These are phyloP conservation scores for Apteryx owenii DNA, from an alignment of 2,113 vertebrate genomes.

Conservation along the genomic window DNA sequence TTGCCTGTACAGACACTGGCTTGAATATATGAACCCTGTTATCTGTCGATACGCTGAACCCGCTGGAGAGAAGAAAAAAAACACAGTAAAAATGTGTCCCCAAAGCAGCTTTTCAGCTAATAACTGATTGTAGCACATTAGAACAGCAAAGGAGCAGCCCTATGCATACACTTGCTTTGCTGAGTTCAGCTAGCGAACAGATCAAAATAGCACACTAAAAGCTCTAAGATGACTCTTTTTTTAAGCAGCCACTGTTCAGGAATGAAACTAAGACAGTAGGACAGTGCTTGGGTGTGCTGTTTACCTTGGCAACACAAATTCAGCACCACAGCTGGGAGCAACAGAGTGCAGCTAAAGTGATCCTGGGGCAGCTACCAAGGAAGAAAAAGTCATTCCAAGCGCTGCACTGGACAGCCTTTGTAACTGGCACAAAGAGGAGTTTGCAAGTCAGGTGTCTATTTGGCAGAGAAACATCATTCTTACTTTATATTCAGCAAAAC, in stretches of 20 bases:
- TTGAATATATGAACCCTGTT: constrained; percentile 98
- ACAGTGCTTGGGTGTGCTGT: constrained; percentile 48
- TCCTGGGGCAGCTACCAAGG: constrained; percentile 65
- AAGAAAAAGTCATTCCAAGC: constrained; percentile 57
- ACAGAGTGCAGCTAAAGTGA: constrained; percentile 57
- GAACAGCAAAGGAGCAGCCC: constrained; percentile 13
- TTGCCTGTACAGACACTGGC: constrained; percentile 97
- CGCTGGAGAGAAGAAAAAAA: constrained; percentile 69
- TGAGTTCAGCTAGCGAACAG: constrained; percentile 42
- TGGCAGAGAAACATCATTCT: constrained; percentile 64
- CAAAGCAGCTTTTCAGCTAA: not conserved
- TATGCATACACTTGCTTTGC: not conserved
- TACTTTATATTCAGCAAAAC: not conserved
- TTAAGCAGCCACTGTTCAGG: constrained; percentile 38
- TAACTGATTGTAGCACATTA: constrained; percentile 14
- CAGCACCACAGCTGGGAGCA: constrained; percentile 57
- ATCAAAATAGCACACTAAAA: constrained; percentile 47
- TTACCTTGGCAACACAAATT: constrained; percentile 70
- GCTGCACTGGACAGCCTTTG: constrained; percentile 2
- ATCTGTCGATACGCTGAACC: constrained; percentile 96
- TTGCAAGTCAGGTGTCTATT: constrained; percentile 63
- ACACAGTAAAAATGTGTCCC: not conserved
- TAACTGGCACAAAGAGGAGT: constrained; percentile 62
- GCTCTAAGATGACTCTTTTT: constrained; percentile 34
- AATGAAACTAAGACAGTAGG: constrained; percentile 13